A percentile compares a stretch with the other conserved stretches of the same genome.
Conservation (phyloP, 2,113 vertebrate genomes). For the Sebastes fasciatus region DNA sequence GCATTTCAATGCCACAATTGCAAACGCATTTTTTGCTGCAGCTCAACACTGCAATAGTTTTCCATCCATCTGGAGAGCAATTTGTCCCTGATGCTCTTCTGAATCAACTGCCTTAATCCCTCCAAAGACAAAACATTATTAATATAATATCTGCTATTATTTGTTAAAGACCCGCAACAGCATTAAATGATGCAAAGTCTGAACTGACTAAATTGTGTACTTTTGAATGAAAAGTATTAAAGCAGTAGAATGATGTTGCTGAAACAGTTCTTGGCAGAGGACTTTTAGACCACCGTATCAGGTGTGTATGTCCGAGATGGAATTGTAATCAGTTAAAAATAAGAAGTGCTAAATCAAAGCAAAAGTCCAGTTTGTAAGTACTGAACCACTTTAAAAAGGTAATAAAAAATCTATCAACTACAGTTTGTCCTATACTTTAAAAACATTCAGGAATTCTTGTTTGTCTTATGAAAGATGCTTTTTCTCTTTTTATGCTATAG, state of each 20-base stretch:
- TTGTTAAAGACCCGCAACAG: neutral
- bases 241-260: neutral
- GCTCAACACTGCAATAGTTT: neutral
- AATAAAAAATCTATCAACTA: conserved; percentile 40
- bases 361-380: conserved; percentile 28
- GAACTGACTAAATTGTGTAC: neutral
- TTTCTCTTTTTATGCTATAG: neutral
- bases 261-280: conserved; percentile 20
- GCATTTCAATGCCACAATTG: neutral
- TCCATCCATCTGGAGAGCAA: conserved; percentile 7
- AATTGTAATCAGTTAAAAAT: conserved; percentile 34
- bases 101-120: neutral
- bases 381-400: conserved; percentile 24
- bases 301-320: conserved; percentile 18
- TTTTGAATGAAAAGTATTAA: neutral
- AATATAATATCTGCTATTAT: conserved; percentile 7
- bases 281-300: conserved; percentile 19
- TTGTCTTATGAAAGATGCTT: neutral
- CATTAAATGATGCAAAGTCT: neutral
- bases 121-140: neutral
- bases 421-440: conserved; percentile 32
- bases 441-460: conserved; percentile 33
- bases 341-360: conserved; percentile 29
- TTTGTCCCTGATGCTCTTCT: conserved; percentile 46
- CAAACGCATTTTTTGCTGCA: no score